Evolutionary conservation across 2,113 vertebrate species (phyloP).

Genomic region (Entosphenus tridentatus): DNA sequence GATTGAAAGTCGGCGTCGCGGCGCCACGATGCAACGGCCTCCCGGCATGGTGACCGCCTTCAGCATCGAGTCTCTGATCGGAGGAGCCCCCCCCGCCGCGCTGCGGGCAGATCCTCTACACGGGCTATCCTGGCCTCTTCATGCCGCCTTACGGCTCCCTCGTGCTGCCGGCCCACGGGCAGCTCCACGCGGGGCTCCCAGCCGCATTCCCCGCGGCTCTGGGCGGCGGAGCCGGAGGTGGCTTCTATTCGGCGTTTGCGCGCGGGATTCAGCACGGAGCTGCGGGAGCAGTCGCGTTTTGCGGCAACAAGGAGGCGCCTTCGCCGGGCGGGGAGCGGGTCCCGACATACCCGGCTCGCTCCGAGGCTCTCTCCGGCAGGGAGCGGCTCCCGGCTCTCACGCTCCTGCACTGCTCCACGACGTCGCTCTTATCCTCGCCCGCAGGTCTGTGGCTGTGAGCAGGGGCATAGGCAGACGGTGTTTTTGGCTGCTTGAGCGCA

Average conservation of each 20-base stretch:
- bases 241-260: not conserved
- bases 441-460: no score
- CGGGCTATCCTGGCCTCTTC: slow-evolving; percentile 1
- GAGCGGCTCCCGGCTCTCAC: no score
- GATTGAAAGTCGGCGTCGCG: not conserved
- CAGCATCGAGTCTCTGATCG: slow-evolving; percentile 3
- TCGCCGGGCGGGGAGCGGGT: not conserved
- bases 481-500: no score
- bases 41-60: slow-evolving; percentile 2
- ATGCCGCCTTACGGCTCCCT: not conserved
- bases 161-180: slow-evolving; percentile 2
- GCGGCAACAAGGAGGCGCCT: not conserved
- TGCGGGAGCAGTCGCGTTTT: not conserved
- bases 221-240: not conserved
- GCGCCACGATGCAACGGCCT: not conserved
- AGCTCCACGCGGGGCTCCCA: not conserved
- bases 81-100: not conserved
- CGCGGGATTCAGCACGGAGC: not conserved
- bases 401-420: no score
- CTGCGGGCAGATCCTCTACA: slow-evolving; percentile 5
- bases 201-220: not conserved
- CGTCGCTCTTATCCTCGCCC: no score
- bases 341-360: not conserved
- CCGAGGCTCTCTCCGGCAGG: no score
- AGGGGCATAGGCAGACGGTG: no score